Percentiles rank a stretch among this genome's conserved stretches.
Conservation (phyloP, 2,888 invertebrate genomes). For the Eupithecia subumbrata region DNA sequence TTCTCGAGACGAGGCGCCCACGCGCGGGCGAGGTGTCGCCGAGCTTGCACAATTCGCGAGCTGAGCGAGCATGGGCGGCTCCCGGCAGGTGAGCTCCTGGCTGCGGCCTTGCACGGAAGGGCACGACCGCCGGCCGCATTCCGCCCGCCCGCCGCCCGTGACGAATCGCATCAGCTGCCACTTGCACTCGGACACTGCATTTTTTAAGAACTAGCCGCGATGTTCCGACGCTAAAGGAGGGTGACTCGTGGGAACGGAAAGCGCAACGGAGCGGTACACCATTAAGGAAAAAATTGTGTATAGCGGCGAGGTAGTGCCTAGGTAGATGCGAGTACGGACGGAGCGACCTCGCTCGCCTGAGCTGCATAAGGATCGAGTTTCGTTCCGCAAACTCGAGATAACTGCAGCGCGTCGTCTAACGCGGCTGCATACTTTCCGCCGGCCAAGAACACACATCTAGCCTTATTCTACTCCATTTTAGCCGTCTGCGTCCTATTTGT, state of each 20-base stretch:
- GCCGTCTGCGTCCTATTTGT: conserved; percentile 63
- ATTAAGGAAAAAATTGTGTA: conserved; percentile 45
- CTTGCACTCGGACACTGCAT: conserved; percentile 29
- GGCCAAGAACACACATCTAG: conserved; percentile 69
- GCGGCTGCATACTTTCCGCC: conserved; percentile 66
- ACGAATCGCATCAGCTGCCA: conserved; percentile 47
- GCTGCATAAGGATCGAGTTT: conserved; percentile 75
- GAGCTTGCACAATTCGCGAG: conserved; percentile 68
- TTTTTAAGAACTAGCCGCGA: conserved; percentile 33
- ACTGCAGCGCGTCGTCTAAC: conserved; percentile 63
- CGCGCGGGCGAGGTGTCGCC: conserved; percentile 60
- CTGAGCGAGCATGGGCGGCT: conserved; percentile 47
- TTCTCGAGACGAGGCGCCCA: conserved; percentile 65
- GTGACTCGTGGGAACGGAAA: conserved; percentile 53
- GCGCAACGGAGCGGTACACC: conserved; percentile 45
- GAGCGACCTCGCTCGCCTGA: conserved; percentile 73
- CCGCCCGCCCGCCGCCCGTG: conserved; percentile 52
- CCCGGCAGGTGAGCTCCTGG: conserved; percentile 63
- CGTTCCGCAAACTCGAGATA: conserved; percentile 82
- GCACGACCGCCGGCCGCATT: conserved; percentile 44
- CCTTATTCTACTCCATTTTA: conserved; percentile 72
- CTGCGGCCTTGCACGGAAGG: conserved; percentile 60
- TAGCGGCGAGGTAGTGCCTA: conserved; percentile 37
- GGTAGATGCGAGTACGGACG: conserved; percentile 49
- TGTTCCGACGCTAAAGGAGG: conserved; percentile 38